These are phyloP conservation scores for Oceanites oceanicus DNA, from an alignment of 2,113 vertebrate species.

Conservation along the genomic window DNA sequence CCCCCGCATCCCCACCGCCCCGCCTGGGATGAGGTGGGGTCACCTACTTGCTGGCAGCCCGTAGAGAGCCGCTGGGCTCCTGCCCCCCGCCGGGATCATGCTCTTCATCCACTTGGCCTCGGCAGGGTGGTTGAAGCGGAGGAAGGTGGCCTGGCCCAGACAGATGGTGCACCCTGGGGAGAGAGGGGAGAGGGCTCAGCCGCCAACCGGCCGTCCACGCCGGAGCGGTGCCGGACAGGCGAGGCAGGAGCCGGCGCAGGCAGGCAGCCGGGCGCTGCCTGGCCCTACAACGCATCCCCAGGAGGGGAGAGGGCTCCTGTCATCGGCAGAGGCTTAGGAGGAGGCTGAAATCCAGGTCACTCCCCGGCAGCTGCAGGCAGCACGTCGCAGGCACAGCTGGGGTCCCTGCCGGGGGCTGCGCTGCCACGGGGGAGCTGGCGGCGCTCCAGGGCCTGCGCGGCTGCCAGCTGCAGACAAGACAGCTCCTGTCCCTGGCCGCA, in stretches of 20 bases:
- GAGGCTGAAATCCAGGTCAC: slow-evolving; percentile 46
- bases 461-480: slow-evolving; percentile 41
- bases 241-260: neutral
- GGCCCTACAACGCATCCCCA: accelerated
- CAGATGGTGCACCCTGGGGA: slow-evolving; percentile 92
- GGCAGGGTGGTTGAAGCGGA: slow-evolving; percentile 95
- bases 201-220: accelerated
- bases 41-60: slow-evolving; percentile 77
- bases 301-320: neutral
- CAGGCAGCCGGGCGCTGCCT: neutral
- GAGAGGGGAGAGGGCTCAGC: neutral
- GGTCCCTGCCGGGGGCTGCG: neutral
- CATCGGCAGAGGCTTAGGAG: neutral
- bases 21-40: accelerated
- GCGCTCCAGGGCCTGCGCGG: neutral
- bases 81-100: slow-evolving; percentile 82
- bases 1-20: neutral
- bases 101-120: slow-evolving; percentile 97
- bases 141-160: slow-evolving; percentile 91
- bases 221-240: accelerated
- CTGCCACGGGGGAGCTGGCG: neutral
- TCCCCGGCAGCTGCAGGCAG: neutral
- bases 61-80: slow-evolving; percentile 45
- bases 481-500: slow-evolving; percentile 2
- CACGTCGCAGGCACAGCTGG: slow-evolving; percentile 17